Evolutionary conservation across 2,888 invertebrate genomes (phyloP).

Genomic region (Falcaria lacertinaria): DNA sequence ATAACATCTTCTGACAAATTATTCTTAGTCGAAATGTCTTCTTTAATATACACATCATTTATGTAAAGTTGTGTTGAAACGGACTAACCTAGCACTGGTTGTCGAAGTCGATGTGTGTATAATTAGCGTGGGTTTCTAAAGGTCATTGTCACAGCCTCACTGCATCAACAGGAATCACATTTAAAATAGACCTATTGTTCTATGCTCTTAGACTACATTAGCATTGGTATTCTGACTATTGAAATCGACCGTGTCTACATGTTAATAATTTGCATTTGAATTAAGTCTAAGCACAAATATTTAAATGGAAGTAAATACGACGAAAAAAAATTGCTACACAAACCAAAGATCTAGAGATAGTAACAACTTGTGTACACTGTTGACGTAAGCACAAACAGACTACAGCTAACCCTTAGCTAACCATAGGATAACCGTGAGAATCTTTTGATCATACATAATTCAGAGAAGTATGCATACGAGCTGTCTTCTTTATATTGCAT

Average conservation of each 20-base stretch:
- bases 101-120: constrained; percentile 54
- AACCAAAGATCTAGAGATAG: no score
- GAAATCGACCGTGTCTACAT: not conserved
- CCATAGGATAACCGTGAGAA: constrained; percentile 2
- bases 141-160: constrained; percentile 74
- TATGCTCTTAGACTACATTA: constrained; percentile 17
- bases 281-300: not conserved
- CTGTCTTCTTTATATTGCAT: no score
- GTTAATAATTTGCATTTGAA: not conserved
- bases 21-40: not conserved
- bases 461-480: not conserved
- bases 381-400: no score
- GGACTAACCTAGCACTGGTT: constrained; percentile 57
- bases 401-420: no score
- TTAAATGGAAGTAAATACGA: not conserved
- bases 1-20: not conserved
- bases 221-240: constrained; percentile 3
- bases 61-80: constrained; percentile 35
- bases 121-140: constrained; percentile 76
- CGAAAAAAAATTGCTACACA: no score
- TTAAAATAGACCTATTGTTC: constrained; percentile 54
- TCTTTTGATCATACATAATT: not conserved
- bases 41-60: constrained; percentile 1
- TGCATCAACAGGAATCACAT: constrained; percentile 47
- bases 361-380: no score